Conservation (phyloP, 2,113 vertebrate genomes). For the Formicarius rufipectus region DNA sequence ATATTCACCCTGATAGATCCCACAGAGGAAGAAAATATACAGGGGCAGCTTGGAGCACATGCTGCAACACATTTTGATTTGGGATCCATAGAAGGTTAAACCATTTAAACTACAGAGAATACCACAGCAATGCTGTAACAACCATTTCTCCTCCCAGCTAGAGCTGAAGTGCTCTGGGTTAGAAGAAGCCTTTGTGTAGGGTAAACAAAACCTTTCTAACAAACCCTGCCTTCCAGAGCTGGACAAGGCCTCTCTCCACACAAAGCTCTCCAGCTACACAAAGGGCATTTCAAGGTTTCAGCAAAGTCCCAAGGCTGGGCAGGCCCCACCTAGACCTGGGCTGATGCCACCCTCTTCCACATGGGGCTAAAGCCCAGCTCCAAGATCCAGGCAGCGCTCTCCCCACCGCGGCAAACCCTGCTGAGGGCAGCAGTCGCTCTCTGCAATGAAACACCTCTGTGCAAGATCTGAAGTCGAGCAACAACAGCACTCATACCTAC, state of each 20-base stretch:
- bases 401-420: background rate
- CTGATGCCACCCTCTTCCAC: background rate
- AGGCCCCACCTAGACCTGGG: background rate
- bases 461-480: background rate
- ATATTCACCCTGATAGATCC: background rate
- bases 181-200: background rate
- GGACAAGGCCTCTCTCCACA: background rate
- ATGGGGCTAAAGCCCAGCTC: background rate
- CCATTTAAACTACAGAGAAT: background rate
- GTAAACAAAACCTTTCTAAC: background rate
- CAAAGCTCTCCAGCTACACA: background rate
- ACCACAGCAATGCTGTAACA: background rate
- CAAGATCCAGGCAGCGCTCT: background rate
- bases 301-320: background rate
- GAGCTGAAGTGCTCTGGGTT: background rate
- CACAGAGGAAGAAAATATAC: background rate
- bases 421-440: background rate
- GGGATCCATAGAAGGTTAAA: background rate
- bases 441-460: background rate
- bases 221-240: background rate
- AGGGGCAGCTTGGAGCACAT: rapidly evolving
- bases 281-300: background rate
- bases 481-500: background rate
- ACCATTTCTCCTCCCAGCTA: background rate
- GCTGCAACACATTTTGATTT: background rate